A percentile compares a stretch with the other conserved stretches of the same genome.
Evolutionary conservation across 2,113 vertebrate genomes (phyloP).

Genomic region (Antechinus flavipes): DNA sequence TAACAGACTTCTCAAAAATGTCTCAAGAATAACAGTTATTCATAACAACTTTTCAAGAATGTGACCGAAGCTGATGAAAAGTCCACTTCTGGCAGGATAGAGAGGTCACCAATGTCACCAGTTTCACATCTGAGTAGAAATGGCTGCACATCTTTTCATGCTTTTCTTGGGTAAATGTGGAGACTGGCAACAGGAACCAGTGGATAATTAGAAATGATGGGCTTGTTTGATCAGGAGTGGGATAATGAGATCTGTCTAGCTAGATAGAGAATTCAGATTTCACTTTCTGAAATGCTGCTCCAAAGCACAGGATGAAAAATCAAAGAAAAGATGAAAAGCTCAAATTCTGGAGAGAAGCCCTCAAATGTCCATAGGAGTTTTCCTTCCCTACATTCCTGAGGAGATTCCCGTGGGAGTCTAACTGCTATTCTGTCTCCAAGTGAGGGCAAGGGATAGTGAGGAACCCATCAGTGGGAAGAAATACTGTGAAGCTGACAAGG

Average conservation of each 20-base stretch:
- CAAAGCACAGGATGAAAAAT: neutral
- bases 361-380: neutral
- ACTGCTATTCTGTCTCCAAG: neutral
- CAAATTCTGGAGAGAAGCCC: neutral
- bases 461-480: neutral
- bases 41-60: neutral
- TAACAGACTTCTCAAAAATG: neutral
- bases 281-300: neutral
- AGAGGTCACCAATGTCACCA: neutral
- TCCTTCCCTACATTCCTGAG: neutral
- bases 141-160: neutral
- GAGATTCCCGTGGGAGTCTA: neutral
- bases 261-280: neutral
- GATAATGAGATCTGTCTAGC: neutral
- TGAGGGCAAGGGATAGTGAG: neutral
- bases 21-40: too few species aligned
- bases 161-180: neutral
- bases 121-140: neutral
- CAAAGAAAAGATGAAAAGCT: neutral
- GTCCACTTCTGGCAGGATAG: neutral
- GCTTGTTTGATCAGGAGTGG: neutral
- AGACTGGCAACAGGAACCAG: neutral
- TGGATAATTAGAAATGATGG: neutral
- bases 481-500: neutral
- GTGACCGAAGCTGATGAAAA: neutral